These are phyloP conservation scores for Panagrolaimus sp. DNA, from an alignment of 1,140 invertebrate genomes.

Conservation along the genomic window DNA sequence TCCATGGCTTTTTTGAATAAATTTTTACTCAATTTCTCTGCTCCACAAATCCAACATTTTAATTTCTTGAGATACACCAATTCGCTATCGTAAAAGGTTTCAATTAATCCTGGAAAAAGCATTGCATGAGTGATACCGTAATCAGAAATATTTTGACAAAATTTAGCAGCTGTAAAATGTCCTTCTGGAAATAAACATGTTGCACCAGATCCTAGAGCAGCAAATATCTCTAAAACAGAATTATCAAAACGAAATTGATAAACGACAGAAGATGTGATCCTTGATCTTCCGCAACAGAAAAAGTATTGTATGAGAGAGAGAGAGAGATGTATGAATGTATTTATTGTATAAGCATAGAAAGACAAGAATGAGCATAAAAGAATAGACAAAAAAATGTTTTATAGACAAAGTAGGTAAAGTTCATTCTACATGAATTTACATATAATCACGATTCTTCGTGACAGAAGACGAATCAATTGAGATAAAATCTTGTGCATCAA, in stretches of 20 bases:
- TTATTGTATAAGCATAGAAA: no score
- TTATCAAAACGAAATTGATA: conserved; percentile 37
- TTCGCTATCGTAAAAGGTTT: conserved; percentile 27
- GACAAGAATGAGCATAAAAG: no score
- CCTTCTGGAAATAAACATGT: conserved; percentile 19
- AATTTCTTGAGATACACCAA: conserved; percentile 13
- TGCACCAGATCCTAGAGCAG: conserved; percentile 21
- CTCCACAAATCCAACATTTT: conserved; percentile 30
- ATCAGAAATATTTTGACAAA: conserved; percentile 17
- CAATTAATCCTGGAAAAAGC: conserved; percentile 28
- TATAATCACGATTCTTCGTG: no score
- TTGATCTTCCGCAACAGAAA: no score
- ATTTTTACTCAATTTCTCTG: conserved; percentile 16
- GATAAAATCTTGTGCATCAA: conserved; percentile 20
- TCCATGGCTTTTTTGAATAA: conserved; percentile 18
- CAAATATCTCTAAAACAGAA: conserved; percentile 28
- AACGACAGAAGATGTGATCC: no score
- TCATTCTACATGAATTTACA: no score
- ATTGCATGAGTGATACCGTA: conserved; percentile 33
- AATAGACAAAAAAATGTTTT: no score
- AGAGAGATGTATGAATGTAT: no score
- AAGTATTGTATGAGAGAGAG: no score
- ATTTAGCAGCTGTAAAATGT: conserved; percentile 15
- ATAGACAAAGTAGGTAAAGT: no score
- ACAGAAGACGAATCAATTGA: conserved; percentile 7